A percentile compares a stretch with the other conserved stretches of the same genome.
Conservation (phyloP, 2,797 vertebrate species). For the Sebastes oblongus region DNA sequence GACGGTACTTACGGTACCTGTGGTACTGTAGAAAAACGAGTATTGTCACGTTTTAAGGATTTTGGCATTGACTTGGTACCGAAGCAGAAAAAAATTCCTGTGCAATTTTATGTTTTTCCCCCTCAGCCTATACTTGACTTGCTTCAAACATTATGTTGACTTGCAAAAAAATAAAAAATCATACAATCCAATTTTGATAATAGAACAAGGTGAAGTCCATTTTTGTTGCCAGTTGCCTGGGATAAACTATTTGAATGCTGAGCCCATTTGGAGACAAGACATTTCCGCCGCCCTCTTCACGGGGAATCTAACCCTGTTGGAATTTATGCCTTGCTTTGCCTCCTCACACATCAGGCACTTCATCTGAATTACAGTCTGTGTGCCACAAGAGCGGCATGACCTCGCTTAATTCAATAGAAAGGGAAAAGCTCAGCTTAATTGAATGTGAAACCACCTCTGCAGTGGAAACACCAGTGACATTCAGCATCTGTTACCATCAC, state of each 20-base stretch:
- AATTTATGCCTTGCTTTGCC: conserved; percentile 28
- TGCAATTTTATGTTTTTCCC: not conserved
- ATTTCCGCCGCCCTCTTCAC: conserved; percentile 9
- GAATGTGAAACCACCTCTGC: conserved; percentile 60
- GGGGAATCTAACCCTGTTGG: conserved; percentile 28
- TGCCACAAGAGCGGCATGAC: conserved; percentile 49
- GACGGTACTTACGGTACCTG: no score
- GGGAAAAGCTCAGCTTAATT: conserved; percentile 46
- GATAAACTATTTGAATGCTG: not conserved
- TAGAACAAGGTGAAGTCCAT: not conserved
- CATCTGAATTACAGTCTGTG: conserved; percentile 47
- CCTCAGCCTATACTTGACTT: not conserved
- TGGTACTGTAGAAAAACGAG: no score
- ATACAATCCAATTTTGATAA: not conserved
- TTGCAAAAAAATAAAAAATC: not conserved
- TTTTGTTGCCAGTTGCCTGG: not conserved
- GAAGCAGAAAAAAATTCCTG: not conserved
- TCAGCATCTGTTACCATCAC: conserved; percentile 40
- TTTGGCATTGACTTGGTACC: no score
- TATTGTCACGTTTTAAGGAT: no score
- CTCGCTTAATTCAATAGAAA: conserved; percentile 58
- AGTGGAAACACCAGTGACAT: conserved; percentile 47
- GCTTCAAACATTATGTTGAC: not conserved
- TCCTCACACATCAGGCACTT: conserved; percentile 35
- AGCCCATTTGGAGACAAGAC: not conserved